These are phyloP conservation scores for Drosophila pseudoananassae DNA, from an alignment of 1,140 invertebrate species.

Conservation along the genomic window DNA sequence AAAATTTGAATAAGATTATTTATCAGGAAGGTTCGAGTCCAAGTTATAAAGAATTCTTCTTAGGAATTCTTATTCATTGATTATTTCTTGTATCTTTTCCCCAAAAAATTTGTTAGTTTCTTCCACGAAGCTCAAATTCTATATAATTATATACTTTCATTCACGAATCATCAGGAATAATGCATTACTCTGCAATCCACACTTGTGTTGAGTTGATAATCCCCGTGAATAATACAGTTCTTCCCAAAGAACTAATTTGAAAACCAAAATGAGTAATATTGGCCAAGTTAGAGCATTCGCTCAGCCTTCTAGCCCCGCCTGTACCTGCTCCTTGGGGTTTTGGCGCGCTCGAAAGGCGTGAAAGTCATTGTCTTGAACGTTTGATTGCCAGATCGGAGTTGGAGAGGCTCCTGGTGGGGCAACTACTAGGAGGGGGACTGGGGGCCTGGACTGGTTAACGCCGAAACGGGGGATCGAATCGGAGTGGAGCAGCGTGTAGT, in stretches of 20 bases:
- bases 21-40: background rate
- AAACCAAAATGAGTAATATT: background rate
- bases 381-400: constrained; percentile 34
- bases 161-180: too few species aligned
- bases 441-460: constrained; percentile 28
- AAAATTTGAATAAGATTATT: background rate
- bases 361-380: constrained; percentile 72
- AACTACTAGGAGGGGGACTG: background rate
- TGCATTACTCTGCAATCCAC: too few species aligned
- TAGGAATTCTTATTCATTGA: background rate
- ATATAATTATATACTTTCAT: too few species aligned
- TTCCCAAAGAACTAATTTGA: background rate
- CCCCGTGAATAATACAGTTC: background rate
- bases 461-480: constrained; percentile 56
- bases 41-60: background rate
- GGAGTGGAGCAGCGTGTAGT: constrained; percentile 38
- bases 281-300: constrained; percentile 17
- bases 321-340: constrained; percentile 48
- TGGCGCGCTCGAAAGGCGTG: constrained; percentile 77
- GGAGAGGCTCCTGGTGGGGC: constrained; percentile 18
- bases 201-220: too few species aligned
- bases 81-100: background rate
- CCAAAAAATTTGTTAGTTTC: background rate
- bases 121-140: background rate
- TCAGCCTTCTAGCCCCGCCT: background rate